Evolutionary conservation across 2,888 invertebrate species (phyloP).

Genomic region (Ferrisia virgata): DNA sequence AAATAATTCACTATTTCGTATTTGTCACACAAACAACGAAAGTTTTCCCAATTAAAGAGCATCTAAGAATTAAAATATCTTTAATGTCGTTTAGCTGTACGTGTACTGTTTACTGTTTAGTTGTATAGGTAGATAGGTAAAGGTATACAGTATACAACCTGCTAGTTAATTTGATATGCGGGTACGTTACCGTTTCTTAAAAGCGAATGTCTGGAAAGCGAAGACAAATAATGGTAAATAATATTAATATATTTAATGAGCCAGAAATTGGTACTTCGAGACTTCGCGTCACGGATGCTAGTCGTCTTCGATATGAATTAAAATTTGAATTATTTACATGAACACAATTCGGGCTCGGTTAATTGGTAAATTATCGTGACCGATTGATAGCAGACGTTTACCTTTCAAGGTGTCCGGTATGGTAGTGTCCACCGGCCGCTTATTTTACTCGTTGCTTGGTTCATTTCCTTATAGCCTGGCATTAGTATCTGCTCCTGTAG

Average conservation of each 20-base stretch:
- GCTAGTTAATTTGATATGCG: constrained; percentile 16
- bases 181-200: constrained; percentile 6
- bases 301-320: not conserved
- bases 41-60: constrained; percentile 20
- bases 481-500: not conserved
- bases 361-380: not conserved
- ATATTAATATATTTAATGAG: constrained; percentile 29
- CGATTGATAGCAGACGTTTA: not conserved
- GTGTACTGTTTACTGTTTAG: not conserved
- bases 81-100: not conserved
- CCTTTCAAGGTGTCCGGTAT: not conserved
- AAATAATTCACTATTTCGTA: not conserved
- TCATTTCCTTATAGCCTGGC: not conserved
- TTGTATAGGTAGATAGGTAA: not conserved
- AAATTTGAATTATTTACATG: not conserved
- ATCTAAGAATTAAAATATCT: not conserved
- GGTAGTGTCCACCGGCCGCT: not conserved
- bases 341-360: not conserved
- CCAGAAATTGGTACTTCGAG: not conserved
- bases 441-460: not conserved
- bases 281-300: not conserved
- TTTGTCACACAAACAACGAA: constrained; percentile 1
- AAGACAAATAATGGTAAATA: not conserved
- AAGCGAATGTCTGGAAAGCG: not conserved
- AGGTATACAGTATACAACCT: not conserved